phyloP scores from a whole-genome alignment of 92 coral and sea anemone species.

The Isaurus tuberculatus region DNA sequence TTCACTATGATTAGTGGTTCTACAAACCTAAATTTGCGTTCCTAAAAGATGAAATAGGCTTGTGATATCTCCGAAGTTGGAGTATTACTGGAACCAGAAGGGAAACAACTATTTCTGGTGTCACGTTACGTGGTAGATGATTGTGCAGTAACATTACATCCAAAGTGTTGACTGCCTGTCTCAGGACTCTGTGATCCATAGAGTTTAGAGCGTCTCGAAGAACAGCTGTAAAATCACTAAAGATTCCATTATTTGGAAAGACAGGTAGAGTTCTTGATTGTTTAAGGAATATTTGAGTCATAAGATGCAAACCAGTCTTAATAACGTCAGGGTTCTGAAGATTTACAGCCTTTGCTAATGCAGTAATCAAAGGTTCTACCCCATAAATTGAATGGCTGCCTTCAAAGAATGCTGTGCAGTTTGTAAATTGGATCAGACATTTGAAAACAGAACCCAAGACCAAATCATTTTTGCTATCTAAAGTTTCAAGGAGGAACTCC shows the following conservation, averaged over 20 bases:
- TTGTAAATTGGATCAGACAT: conserved; percentile 66
- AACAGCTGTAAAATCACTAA: conserved; percentile 63
- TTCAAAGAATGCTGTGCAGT: conserved; percentile 62
- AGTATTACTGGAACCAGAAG: conserved; percentile 64
- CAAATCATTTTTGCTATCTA: conserved; percentile 79
- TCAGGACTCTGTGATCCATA: conserved; percentile 80
- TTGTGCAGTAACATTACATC: conserved; percentile 62
- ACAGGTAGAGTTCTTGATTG: conserved; percentile 72
- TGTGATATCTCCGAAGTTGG: conserved; percentile 69
- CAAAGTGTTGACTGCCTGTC: conserved; percentile 70
- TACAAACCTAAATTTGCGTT: conserved; percentile 74
- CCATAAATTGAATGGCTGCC: conserved; percentile 89
- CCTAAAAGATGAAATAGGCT: conserved; percentile 64
- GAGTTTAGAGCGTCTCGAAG: conserved; percentile 70
- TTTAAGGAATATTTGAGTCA: conserved; percentile 66
- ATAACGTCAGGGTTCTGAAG: conserved; percentile 76
- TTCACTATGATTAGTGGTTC: too few species aligned
- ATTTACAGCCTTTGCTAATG: conserved; percentile 64
- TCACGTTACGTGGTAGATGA: conserved; percentile 67
- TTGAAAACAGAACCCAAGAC: conserved; percentile 83
- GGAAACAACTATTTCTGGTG: conserved; percentile 48
- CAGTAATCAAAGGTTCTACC: conserved; percentile 75
- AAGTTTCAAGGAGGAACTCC: conserved; percentile 85
- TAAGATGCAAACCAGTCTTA: conserved; percentile 78
- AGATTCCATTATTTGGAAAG: conserved; percentile 66